Evolutionary conservation across 1,140 invertebrate species (phyloP).

Genomic region (Hyles euphorbiae): DNA sequence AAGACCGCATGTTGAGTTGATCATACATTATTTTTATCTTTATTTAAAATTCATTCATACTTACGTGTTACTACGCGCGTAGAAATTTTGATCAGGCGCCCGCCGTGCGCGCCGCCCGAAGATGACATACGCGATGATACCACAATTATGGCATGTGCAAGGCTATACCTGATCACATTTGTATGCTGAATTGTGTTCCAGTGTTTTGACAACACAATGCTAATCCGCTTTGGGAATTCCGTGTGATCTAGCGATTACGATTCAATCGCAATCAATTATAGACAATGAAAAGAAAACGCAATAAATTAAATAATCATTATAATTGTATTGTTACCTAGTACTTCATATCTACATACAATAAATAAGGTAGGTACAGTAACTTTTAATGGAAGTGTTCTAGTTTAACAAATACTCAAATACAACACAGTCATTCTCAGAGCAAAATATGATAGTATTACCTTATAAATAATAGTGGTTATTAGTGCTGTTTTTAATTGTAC

Average conservation of each 20-base stretch:
- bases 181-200: constrained; percentile 15
- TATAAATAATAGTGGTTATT: too few species aligned
- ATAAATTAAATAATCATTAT: neutral
- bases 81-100: constrained; percentile 8
- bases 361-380: neutral
- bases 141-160: constrained; percentile 39
- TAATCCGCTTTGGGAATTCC: constrained; percentile 19
- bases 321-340: constrained; percentile 1
- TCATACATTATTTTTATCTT: too few species aligned
- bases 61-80: constrained; percentile 15
- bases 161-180: constrained; percentile 24
- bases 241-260: constrained; percentile 2
- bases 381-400: too few species aligned
- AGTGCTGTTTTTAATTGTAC: too few species aligned
- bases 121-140: constrained; percentile 38
- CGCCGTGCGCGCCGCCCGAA: constrained; percentile 11
- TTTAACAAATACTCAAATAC: too few species aligned
- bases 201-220: constrained; percentile 17
- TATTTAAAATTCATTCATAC: constrained; percentile 2
- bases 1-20: too few species aligned
- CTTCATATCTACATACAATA: constrained; percentile 11
- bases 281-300: constrained; percentile 1
- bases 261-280: neutral
- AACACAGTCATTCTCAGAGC: too few species aligned
- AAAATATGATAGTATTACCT: too few species aligned